A percentile compares a stretch with the other conserved stretches of the same genome.
These are phyloP conservation scores for Scleropages formosus DNA, from an alignment of 2,797 vertebrate genomes.

Conservation along the genomic window DNA sequence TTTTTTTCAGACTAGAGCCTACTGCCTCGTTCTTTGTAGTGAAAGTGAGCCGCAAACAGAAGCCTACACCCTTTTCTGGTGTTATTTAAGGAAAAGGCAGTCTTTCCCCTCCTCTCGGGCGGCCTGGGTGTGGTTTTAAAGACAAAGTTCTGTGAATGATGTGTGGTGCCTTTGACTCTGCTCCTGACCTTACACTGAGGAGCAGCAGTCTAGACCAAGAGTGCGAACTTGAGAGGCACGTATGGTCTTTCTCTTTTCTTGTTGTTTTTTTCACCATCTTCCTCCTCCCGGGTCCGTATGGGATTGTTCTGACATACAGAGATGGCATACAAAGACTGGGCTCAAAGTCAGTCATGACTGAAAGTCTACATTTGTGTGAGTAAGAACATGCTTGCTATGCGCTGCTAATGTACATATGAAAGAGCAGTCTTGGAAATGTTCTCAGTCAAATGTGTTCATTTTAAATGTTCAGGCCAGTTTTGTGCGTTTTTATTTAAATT, in stretches of 20 bases:
- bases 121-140: constrained; percentile 73
- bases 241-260: constrained; percentile 37
- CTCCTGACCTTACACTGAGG: constrained; percentile 70
- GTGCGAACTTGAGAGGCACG: constrained; percentile 51
- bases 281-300: not conserved
- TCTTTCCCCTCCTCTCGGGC: constrained; percentile 60
- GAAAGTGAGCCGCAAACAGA: constrained; percentile 62
- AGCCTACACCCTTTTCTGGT: constrained; percentile 64
- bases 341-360: constrained; percentile 17
- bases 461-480: too few relatives aligned
- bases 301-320: constrained; percentile 27
- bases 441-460: too few relatives aligned
- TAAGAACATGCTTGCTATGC: constrained; percentile 24
- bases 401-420: not conserved
- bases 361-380: constrained; percentile 34
- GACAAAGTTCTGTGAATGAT: constrained; percentile 75
- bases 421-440: not conserved
- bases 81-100: constrained; percentile 72
- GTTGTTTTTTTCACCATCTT: constrained; percentile 3
- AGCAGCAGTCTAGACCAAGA: constrained; percentile 57
- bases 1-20: constrained; percentile 38
- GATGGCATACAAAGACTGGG: constrained; percentile 2
- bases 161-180: constrained; percentile 61
- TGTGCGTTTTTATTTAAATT: too few relatives aligned
- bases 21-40: constrained; percentile 55